phyloP scores from a whole-genome alignment of 1,140 invertebrate species.

The Drosophila oshimai region DNA sequence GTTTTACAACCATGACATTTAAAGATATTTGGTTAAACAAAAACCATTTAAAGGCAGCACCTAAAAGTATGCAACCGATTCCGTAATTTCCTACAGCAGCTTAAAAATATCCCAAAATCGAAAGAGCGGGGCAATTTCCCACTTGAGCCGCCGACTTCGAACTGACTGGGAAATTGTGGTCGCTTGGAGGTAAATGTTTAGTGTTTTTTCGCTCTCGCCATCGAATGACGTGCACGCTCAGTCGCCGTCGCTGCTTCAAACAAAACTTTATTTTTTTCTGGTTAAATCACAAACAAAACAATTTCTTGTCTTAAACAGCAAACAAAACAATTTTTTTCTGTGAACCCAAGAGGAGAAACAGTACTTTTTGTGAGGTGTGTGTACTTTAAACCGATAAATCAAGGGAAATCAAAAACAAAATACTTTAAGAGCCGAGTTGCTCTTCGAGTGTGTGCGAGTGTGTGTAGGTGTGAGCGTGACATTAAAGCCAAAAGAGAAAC shows the following conservation, averaged over 20 bases:
- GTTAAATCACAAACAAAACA: constrained; percentile 5
- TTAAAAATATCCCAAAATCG: neutral
- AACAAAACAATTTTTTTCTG: constrained; percentile 17
- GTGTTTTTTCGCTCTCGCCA: constrained; percentile 20
- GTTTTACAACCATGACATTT: no score
- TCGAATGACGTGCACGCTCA: constrained; percentile 8
- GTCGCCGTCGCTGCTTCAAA: constrained; percentile 17
- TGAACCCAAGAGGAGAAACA: neutral
- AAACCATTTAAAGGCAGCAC: neutral
- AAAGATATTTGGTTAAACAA: neutral
- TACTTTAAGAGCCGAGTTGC: constrained; percentile 10
- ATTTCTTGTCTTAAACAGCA: neutral
- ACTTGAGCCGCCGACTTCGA: constrained; percentile 16
- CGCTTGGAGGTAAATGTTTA: neutral
- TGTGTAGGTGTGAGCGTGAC: constrained; percentile 11
- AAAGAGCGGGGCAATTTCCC: constrained; percentile 12
- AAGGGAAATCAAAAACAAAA: constrained; percentile 16
- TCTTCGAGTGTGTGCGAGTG: neutral
- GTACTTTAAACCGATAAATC: neutral
- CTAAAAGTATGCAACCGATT: constrained; percentile 34
- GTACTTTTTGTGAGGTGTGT: constrained; percentile 6
- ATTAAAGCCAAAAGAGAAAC: constrained; percentile 28
- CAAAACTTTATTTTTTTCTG: constrained; percentile 29
- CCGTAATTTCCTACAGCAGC: neutral
- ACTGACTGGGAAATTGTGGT: constrained; percentile 29